phyloP scores from a whole-genome alignment of 2,888 invertebrate species.

The Drosophila suboccidentalis region DNA sequence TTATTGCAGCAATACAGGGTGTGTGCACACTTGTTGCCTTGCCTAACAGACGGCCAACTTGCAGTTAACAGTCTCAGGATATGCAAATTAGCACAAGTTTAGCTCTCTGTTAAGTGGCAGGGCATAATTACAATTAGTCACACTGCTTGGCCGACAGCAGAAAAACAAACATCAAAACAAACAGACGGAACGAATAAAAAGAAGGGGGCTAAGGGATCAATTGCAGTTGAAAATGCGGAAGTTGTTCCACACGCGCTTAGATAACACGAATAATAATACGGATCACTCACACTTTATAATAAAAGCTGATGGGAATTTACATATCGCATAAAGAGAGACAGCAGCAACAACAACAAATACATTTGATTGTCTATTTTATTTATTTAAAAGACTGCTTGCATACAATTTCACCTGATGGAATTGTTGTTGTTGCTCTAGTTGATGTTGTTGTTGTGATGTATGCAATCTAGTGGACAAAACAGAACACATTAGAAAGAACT shows the following conservation, averaged over 20 bases:
- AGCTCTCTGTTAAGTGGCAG: slow-evolving; percentile 1
- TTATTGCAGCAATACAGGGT: background rate
- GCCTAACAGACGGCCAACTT: background rate
- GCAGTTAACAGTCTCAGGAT: background rate
- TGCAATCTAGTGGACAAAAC: slow-evolving; percentile 29
- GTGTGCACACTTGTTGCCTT: background rate
- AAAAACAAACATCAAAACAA: background rate
- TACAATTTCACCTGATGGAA: slow-evolving; percentile 48
- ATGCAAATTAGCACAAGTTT: background rate
- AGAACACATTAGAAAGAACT: slow-evolving; percentile 24
- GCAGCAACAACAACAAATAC: slow-evolving; percentile 5
- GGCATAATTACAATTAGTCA: background rate
- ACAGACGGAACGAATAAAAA: background rate
- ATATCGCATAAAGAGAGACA: slow-evolving; percentile 8
- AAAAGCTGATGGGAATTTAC: slow-evolving; percentile 21
- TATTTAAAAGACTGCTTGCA: slow-evolving; percentile 25
- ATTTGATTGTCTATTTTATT: slow-evolving; percentile 31
- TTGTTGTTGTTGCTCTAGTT: slow-evolving; percentile 6
- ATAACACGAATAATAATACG: slow-evolving; percentile 35
- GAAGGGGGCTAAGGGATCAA: slow-evolving; percentile 22
- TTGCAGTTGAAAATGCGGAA: slow-evolving; percentile 46
- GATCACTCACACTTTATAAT: slow-evolving; percentile 22
- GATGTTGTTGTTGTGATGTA: slow-evolving; percentile 17
- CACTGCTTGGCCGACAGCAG: background rate
- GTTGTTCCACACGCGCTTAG: slow-evolving; percentile 31